Base-by-base conservation (phyloP, 1,140 invertebrate species). In the Lasioglossum baleicum region DNA sequence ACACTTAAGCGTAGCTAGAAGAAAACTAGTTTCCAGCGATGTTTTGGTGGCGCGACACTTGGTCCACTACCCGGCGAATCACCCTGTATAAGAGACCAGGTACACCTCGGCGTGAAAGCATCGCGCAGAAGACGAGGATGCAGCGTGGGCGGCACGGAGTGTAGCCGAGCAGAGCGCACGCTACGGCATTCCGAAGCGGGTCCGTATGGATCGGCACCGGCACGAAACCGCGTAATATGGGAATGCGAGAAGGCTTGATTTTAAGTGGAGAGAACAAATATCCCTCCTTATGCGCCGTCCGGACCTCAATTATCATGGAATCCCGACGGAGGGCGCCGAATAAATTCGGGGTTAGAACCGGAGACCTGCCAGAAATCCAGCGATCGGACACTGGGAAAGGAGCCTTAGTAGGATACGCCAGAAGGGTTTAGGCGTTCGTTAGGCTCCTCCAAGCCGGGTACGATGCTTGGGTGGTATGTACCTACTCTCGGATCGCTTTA, bases 301-400 rank as follows among this genome's bases (percentile, higher is more conserved):
- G 87, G 85, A 85, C 88, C 84, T 85, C 87, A 87, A 89, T 90
- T 89, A 90, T 84, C 73, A 68, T 85, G 79, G 88, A 90, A 90
- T 90, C 80, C 87, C 70, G 81, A 67, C 61, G 86, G 66, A 65
- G 80, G 80, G 67, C 71, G 71, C 74, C 75, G 73, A 77, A 69
- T 85, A 87, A 85, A 85, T 83, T 83, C 77, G 72, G 22, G 84
- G 77, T 63, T 85, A 74, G 79, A 77, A 71, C 48, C 65, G 77
- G 66, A 76, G 67, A 71, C 56, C 71, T 53, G 71, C 61, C 48
- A 73, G 61, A 66, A 58, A 66, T 65, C 73, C 70, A 26, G 1
- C 56, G 75, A 56, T 74, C 76, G 58, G 35, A 31, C 69, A 78
- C 60, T 72, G 61, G 69, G 76, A 78, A 78, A 78, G 68, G 35